Evolutionary conservation across 2,797 vertebrate species (phyloP).

Genomic region (Yasuhikotakia modesta): DNA sequence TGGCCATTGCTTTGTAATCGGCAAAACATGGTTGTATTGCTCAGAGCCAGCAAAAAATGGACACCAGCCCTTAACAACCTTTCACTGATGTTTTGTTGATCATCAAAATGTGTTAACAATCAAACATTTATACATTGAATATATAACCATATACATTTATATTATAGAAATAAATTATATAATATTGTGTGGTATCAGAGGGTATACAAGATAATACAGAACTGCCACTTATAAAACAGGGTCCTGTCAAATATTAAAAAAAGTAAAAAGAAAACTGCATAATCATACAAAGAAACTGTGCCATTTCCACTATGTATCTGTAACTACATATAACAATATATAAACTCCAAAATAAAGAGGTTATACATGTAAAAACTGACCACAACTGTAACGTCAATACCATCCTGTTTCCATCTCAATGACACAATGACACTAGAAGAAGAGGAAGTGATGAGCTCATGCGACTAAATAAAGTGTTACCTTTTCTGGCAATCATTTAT

Average conservation of each 20-base stretch:
- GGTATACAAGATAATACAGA: conserved; percentile 79
- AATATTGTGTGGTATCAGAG: conserved; percentile 67
- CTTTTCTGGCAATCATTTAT: conserved; percentile 43
- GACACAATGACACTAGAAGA: conserved; percentile 73
- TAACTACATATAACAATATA: conserved; percentile 80
- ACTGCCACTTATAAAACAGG: conserved; percentile 79
- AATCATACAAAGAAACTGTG: conserved; percentile 77
- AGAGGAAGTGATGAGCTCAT: conserved; percentile 63
- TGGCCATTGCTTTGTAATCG: conserved; percentile 74
- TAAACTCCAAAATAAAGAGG: conserved; percentile 76
- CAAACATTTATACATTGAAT: conserved; percentile 77
- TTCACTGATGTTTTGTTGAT: conserved; percentile 60
- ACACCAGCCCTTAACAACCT: conserved; percentile 67
- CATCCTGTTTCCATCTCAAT: conserved; percentile 72
- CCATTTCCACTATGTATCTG: conserved; percentile 74
- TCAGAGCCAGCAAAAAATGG: conserved; percentile 73
- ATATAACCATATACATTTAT: conserved; percentile 69
- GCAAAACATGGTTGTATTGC: conserved; percentile 75
- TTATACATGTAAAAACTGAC: conserved; percentile 80
- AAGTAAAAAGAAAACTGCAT: conserved; percentile 73
- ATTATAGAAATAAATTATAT: conserved; percentile 36
- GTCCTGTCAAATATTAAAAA: conserved; percentile 64
- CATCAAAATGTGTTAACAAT: conserved; percentile 74
- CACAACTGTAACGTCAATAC: conserved; percentile 80
- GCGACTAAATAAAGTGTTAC: conserved; percentile 56